phyloP scores from a whole-genome alignment of 1,140 invertebrate genomes.

The Sitobion miscanthi region DNA sequence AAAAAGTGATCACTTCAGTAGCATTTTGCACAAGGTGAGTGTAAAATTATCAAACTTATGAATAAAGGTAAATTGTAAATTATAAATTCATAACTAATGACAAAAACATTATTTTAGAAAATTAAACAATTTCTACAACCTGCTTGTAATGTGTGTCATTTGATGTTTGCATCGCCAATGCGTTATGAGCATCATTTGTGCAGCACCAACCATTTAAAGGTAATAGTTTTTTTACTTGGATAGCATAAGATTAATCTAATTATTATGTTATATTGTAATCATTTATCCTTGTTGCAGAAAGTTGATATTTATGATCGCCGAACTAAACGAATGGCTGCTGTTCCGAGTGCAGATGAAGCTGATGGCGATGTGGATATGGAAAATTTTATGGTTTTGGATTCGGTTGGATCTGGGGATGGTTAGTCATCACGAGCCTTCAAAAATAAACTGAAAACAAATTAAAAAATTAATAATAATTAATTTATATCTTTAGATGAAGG shows the following conservation, averaged over 20 bases:
- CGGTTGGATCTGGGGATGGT: conserved; percentile 81
- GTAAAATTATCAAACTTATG: not conserved
- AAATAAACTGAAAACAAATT: conserved; percentile 58
- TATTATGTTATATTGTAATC: not conserved
- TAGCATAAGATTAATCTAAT: not conserved
- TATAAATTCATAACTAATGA: not conserved
- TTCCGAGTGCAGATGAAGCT: conserved; percentile 66
- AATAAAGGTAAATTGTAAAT: not conserved
- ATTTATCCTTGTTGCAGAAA: conserved; percentile 24
- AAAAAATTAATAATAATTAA: conserved; percentile 60
- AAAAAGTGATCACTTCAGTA: conserved; percentile 76
- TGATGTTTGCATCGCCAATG: conserved; percentile 80
- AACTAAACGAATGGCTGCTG: conserved; percentile 47
- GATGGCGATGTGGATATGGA: conserved; percentile 79
- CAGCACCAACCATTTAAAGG: conserved; percentile 79
- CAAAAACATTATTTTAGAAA: conserved; percentile 46
- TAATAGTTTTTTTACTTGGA: conserved; percentile 62
- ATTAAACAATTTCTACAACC: conserved; percentile 49
- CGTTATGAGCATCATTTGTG: conserved; percentile 81
- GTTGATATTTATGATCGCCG: conserved; percentile 38
- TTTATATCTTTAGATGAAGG: conserved; percentile 67
- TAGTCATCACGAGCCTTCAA: not conserved
- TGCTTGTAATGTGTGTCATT: conserved; percentile 66
- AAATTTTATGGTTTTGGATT: conserved; percentile 83
- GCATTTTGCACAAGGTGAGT: conserved; percentile 70